Percentiles rank a stretch among this genome's conserved stretches.
These are phyloP conservation scores for Plagiodera versicolora DNA, from an alignment of 2,888 invertebrate species.

Conservation along the genomic window DNA sequence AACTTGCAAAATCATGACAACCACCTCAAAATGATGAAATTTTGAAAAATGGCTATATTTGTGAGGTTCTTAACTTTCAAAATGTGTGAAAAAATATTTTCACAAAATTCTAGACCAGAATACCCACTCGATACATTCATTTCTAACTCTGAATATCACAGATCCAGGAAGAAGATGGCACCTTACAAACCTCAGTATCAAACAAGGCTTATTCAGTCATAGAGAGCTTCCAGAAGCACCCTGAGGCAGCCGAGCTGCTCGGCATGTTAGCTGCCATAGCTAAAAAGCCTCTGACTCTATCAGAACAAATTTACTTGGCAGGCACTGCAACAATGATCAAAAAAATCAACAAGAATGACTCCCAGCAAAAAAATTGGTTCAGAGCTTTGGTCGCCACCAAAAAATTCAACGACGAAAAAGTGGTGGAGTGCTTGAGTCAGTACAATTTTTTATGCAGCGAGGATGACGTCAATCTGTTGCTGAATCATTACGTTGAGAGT, in stretches of 20 bases:
- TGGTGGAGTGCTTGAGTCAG: slow-evolving; percentile 40
- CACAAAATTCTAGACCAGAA: too few relatives aligned
- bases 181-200: slow-evolving; percentile 45
- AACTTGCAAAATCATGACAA: too few relatives aligned
- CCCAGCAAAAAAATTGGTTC: slow-evolving; percentile 49
- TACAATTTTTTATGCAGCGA: slow-evolving; percentile 43
- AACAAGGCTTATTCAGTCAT: slow-evolving; percentile 45
- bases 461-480: slow-evolving; percentile 41
- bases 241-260: slow-evolving; percentile 43
- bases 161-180: slow-evolving; percentile 40
- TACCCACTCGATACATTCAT: too few relatives aligned
- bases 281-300: slow-evolving; percentile 47
- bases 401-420: slow-evolving; percentile 41
- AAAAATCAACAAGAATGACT: slow-evolving; percentile 43
- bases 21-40: too few relatives aligned
- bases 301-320: slow-evolving; percentile 45
- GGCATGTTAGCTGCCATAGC: slow-evolving; percentile 45
- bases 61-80: too few relatives aligned
- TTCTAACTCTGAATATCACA: too few relatives aligned
- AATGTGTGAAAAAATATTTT: too few relatives aligned
- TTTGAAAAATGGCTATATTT: too few relatives aligned
- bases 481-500: slow-evolving; percentile 34
- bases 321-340: slow-evolving; percentile 43
- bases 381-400: slow-evolving; percentile 43
- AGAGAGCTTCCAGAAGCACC: slow-evolving; percentile 44